phyloP scores from a whole-genome alignment of 2,888 invertebrate species.

The Plemyria rubiginata region DNA sequence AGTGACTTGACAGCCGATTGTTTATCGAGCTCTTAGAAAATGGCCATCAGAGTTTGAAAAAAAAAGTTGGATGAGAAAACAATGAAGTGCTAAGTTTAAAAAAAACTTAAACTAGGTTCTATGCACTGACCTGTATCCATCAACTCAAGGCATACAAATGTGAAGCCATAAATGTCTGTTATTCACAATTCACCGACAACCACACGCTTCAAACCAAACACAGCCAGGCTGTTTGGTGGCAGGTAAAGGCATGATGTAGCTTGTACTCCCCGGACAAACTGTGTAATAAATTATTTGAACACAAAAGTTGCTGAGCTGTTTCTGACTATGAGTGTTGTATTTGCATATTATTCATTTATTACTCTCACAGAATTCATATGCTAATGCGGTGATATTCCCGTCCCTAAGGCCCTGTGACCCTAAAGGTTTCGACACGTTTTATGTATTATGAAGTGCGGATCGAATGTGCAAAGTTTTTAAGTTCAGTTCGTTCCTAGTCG shows the following conservation, averaged over 20 bases:
- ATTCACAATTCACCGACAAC: no score
- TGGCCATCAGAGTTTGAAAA: no score
- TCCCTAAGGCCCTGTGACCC: conserved; percentile 63
- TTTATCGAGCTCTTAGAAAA: no score
- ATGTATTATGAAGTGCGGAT: conserved; percentile 34
- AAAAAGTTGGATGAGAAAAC: no score
- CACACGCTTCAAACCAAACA: no score
- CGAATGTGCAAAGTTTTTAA: conserved; percentile 33
- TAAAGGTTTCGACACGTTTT: conserved; percentile 53
- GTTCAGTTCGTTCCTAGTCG: conserved; percentile 22
- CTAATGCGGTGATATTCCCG: conserved; percentile 68
- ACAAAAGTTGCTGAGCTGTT: conserved; percentile 12
- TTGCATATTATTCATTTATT: conserved; percentile 82
- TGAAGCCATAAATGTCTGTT: not conserved
- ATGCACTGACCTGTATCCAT: no score
- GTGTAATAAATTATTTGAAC: not conserved
- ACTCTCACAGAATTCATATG: conserved; percentile 75
- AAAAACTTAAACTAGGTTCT: no score
- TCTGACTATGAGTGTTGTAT: conserved; percentile 45
- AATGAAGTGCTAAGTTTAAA: no score
- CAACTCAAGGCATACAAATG: not conserved
- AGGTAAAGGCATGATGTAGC: no score
- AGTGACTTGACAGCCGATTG: no score
- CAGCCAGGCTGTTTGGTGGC: no score
- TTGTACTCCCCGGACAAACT: no score